Evolutionary conservation across 2,113 vertebrate genomes (phyloP), one percentile per base, ranked within the genome.

Genomic region (Tympanuchus pallidicinctus): DNA sequence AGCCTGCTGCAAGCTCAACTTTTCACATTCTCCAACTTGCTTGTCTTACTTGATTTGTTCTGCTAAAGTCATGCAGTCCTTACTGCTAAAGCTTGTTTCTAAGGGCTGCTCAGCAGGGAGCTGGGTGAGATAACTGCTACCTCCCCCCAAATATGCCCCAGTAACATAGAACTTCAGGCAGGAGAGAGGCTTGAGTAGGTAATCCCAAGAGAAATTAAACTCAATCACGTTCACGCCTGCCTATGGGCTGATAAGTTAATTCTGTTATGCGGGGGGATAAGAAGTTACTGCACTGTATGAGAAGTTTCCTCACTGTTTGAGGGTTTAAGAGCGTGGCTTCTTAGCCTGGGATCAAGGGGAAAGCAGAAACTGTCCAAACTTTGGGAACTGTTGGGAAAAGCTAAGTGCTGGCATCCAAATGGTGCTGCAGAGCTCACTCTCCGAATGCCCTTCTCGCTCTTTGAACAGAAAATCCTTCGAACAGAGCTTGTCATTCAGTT

Each of bases 401-500:
- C 17, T 4, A 9, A 78, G 27, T 0, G 0, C 4, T 74, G 67
- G 24, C 7, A 38, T 22, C 43, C 30, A 28, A 48, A 1, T 3
- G 1, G 1, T 5, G 28, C 32, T 36, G 61, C 4, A 18, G 20
- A 60, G 27, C 28, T 75, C 1, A 0, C 16, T 13, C n/a, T 8
- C 1, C 2, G 19, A 43, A 43, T 79, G 25, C n/a, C 25, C 20
- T 60, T n/a, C 57, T 36, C 1, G 0, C 3, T 21, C 36, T n/a
- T 5, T 5, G 36, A 63, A n/a, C 7, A 65, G 59, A 17, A n/a
- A 6, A 6, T 10, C 47, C 59, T 54, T 28, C 61, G 40, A 42
- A 5, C 2, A 0, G 1, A 60, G 32, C 18, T 24, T 64, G 63
- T 14, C 45, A 0, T 22, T n/a, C 43, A 40, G 8, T 2, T 3